phyloP scores from a whole-genome alignment of 2,888 invertebrate genomes.

The Eristalinus sepulchralis region DNA sequence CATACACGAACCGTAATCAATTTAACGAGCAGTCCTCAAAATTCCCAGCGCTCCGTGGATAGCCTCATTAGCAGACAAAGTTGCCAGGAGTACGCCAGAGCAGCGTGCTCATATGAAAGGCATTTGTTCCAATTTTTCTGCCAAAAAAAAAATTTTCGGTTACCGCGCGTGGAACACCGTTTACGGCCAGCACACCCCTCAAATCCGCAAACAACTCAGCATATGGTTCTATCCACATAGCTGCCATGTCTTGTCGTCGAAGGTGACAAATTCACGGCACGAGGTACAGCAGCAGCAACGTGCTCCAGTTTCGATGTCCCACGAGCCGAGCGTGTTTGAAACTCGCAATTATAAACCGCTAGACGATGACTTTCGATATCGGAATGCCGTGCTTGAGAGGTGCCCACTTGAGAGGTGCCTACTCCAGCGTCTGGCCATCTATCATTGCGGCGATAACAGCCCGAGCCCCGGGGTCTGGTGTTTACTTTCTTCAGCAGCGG shows the following conservation, averaged over 20 bases:
- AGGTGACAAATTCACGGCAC: slow-evolving; percentile 64
- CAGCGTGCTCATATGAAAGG: neutral
- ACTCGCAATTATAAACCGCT: slow-evolving; percentile 36
- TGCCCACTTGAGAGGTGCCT: neutral
- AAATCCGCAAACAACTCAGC: neutral
- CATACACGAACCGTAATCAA: neutral
- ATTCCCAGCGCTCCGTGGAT: neutral
- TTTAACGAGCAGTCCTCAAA: neutral
- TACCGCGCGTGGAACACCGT: slow-evolving; percentile 20
- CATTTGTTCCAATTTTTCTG: slow-evolving; percentile 32
- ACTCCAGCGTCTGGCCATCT: slow-evolving; percentile 15
- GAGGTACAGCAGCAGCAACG: slow-evolving; percentile 49
- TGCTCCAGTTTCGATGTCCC: slow-evolving; percentile 47
- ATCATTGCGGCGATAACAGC: slow-evolving; percentile 25
- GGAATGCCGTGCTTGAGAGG: slow-evolving; percentile 10
- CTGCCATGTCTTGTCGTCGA: slow-evolving; percentile 1
- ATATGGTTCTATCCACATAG: neutral
- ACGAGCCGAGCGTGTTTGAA: neutral
- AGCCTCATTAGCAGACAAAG: neutral
- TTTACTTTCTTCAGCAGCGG: slow-evolving; percentile 39
- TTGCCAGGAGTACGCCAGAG: neutral
- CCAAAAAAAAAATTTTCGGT: neutral
- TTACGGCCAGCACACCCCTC: slow-evolving; percentile 15
- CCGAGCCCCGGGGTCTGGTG: slow-evolving; percentile 2
- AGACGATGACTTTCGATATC: slow-evolving; percentile 45